These are phyloP conservation scores for Flexamia atlantica DNA, from an alignment of 2,888 invertebrate species.

Conservation along the genomic window DNA sequence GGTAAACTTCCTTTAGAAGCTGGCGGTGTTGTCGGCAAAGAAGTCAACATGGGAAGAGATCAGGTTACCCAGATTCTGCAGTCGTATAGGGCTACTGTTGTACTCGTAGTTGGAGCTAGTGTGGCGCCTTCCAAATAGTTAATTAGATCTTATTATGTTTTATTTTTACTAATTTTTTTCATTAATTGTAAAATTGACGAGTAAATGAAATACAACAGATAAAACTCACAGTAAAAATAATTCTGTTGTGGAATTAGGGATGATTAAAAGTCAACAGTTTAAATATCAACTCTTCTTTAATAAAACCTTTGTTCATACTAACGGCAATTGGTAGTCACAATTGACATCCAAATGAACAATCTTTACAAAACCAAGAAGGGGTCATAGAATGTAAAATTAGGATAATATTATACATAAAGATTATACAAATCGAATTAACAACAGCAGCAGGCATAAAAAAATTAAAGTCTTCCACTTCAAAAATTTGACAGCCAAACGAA, in stretches of 20 bases:
- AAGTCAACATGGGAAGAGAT: no score
- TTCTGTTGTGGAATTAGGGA: background rate
- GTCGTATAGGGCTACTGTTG: no score
- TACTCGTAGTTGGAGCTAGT: no score
- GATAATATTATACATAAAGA: conserved; percentile 66
- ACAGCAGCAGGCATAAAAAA: conserved; percentile 60
- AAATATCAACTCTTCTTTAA: conserved; percentile 64
- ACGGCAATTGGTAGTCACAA: conserved; percentile 64
- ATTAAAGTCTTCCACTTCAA: conserved; percentile 47
- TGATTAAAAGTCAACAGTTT: conserved; percentile 10
- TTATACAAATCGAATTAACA: conserved; percentile 65
- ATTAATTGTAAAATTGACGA: no score
- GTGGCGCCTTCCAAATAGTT: no score
- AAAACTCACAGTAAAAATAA: no score
- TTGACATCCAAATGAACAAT: conserved; percentile 67
- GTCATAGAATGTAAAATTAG: conserved; percentile 65
- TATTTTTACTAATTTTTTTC: no score
- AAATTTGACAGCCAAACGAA: conserved; percentile 51
- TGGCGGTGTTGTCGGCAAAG: no score
- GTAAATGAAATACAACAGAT: no score
- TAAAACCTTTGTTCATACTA: conserved; percentile 63
- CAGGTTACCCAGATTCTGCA: no score
- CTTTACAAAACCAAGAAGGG: conserved; percentile 64
- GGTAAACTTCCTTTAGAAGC: no score
- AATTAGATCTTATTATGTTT: no score